These are phyloP conservation scores for Nothocercus julius DNA, from an alignment of 2,113 vertebrate genomes.

Conservation along the genomic window DNA sequence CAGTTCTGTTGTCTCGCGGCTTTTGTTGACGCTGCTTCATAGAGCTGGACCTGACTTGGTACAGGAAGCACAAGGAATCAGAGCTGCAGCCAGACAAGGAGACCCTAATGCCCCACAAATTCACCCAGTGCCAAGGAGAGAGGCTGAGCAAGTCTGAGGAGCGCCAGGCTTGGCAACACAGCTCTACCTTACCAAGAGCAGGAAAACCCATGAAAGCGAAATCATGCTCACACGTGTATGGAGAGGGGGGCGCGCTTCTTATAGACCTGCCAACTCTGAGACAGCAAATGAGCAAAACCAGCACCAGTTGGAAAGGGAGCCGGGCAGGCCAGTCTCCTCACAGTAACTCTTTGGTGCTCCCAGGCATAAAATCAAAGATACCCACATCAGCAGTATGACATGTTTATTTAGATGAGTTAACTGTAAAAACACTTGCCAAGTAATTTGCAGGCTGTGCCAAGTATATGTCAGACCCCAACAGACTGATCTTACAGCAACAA, in stretches of 20 bases:
- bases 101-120: neutral
- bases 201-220: neutral
- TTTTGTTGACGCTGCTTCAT: neutral
- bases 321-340: neutral
- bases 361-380: conserved; percentile 10
- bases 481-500: neutral
- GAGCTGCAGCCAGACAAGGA: neutral
- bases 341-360: neutral
- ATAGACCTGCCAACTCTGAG: neutral
- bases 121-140: neutral
- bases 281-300: conserved; percentile 26
- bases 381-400: conserved; percentile 28
- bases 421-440: conserved; percentile 55
- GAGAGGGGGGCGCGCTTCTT: neutral
- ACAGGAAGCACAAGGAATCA: neutral
- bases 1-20: neutral
- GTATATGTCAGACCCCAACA: conserved; percentile 26
- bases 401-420: conserved; percentile 61
- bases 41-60: neutral
- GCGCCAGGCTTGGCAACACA: neutral
- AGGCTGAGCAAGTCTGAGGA: neutral
- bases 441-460: conserved; percentile 28
- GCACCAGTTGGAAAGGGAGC: neutral
- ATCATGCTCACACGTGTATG: neutral
- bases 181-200: neutral